Evolutionary conservation across 2,113 vertebrate species (phyloP).

Genomic region (Lasiurus borealis): DNA sequence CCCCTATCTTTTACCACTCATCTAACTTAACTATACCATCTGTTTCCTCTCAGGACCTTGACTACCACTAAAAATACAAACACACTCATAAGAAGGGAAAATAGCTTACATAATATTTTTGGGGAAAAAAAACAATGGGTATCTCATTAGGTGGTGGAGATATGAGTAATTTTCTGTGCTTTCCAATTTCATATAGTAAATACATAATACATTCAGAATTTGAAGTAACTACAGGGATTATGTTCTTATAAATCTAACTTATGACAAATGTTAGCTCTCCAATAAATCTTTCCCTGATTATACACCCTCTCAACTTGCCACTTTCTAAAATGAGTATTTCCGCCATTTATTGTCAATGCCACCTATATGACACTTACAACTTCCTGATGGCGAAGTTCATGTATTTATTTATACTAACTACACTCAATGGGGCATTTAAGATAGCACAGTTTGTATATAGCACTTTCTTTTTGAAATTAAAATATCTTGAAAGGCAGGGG

Average conservation of each 20-base stretch:
- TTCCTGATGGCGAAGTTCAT: background rate
- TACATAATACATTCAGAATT: background rate
- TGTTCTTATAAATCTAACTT: constrained; percentile 14
- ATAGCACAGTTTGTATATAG: background rate
- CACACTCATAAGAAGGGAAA: background rate
- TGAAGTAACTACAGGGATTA: constrained; percentile 36
- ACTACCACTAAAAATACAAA: background rate
- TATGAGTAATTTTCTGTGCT: background rate
- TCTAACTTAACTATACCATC: background rate
- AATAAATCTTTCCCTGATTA: background rate
- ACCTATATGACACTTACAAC: background rate
- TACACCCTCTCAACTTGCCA: background rate
- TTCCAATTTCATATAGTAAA: constrained; percentile 53
- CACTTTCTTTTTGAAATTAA: constrained; percentile 32
- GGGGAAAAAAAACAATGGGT: background rate
- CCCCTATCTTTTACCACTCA: background rate
- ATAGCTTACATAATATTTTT: background rate
- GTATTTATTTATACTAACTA: background rate
- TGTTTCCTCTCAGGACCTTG: background rate
- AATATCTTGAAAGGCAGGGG: constrained; percentile 12
- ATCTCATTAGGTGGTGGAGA: background rate
- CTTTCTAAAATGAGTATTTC: constrained; percentile 29
- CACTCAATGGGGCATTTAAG: constrained; percentile 3
- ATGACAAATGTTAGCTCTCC: background rate
- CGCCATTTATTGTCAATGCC: background rate